These are phyloP conservation scores for Eustalomyia histrio DNA, from an alignment of 2,888 invertebrate genomes.

Conservation along the genomic window DNA sequence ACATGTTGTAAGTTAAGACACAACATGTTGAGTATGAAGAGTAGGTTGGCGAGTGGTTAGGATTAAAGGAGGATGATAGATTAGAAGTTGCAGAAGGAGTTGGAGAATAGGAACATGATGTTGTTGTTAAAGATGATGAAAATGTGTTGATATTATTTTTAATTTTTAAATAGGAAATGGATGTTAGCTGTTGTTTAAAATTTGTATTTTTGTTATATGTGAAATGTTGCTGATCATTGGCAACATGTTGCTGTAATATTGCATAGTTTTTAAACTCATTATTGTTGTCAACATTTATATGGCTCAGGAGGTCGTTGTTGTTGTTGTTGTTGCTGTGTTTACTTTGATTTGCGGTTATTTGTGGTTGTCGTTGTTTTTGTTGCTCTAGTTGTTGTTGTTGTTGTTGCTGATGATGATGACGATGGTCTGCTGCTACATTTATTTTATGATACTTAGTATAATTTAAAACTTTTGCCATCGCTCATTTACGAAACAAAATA, in stretches of 20 bases:
- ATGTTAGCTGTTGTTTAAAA: slow-evolving; percentile 62
- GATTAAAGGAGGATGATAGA: neutral
- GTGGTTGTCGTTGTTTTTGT: slow-evolving; percentile 7
- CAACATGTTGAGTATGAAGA: slow-evolving; percentile 51
- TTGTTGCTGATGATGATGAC: slow-evolving; percentile 40
- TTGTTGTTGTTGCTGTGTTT: slow-evolving; percentile 34
- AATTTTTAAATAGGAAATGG: slow-evolving; percentile 49
- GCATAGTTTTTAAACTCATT: slow-evolving; percentile 42
- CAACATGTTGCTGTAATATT: slow-evolving; percentile 49
- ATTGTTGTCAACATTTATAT: slow-evolving; percentile 10
- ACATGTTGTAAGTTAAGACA: slow-evolving; percentile 55
- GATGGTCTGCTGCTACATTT: slow-evolving; percentile 54
- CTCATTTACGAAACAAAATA: slow-evolving; percentile 54
- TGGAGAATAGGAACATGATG: slow-evolving; percentile 1
- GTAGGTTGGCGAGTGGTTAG: slow-evolving; percentile 18
- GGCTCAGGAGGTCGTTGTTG: slow-evolving; percentile 17
- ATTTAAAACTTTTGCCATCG: slow-evolving; percentile 65
- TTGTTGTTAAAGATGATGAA: slow-evolving; percentile 9
- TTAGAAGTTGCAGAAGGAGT: slow-evolving; percentile 4
- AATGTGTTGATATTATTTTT: slow-evolving; percentile 45
- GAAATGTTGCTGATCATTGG: slow-evolving; percentile 38
- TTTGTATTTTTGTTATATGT: slow-evolving; percentile 21
- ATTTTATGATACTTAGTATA: slow-evolving; percentile 55
- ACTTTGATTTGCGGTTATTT: slow-evolving; percentile 18
- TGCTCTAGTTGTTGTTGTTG: slow-evolving; percentile 22